A percentile compares a stretch with the other conserved stretches of the same genome.
These are phyloP conservation scores for Incurvaria masculella DNA, from an alignment of 2,888 invertebrate genomes.

Conservation along the genomic window DNA sequence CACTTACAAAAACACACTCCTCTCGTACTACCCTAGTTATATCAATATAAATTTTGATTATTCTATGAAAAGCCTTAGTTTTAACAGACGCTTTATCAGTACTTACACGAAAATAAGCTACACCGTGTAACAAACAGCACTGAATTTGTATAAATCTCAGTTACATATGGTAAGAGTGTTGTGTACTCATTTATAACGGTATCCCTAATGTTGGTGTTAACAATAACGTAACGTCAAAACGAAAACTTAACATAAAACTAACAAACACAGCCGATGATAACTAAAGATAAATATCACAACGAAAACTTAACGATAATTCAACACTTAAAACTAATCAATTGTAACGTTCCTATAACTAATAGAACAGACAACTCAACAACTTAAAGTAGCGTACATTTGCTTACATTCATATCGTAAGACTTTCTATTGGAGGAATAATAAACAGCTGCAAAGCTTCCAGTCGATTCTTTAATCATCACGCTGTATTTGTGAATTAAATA, in stretches of 20 bases:
- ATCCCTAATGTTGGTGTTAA: constrained; percentile 45
- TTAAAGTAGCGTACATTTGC: too few relatives aligned
- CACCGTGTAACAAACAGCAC: constrained; percentile 16
- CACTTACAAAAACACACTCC: constrained; percentile 15
- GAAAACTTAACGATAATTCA: constrained; percentile 49
- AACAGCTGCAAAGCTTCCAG: too few relatives aligned
- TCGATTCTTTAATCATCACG: too few relatives aligned
- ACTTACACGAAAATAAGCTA: constrained; percentile 18
- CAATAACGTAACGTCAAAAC: constrained; percentile 41
- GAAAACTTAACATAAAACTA: constrained; percentile 57
- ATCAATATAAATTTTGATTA: too few relatives aligned
- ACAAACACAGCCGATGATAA: constrained; percentile 50
- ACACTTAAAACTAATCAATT: constrained; percentile 43
- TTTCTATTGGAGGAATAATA: too few relatives aligned
- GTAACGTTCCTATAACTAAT: constrained; percentile 25
- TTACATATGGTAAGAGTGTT: constrained; percentile 2
- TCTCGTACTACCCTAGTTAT: constrained; percentile 39
- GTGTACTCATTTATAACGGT: constrained; percentile 2
- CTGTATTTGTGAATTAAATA: too few relatives aligned
- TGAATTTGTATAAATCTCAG: constrained; percentile 3
- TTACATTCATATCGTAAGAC: too few relatives aligned
- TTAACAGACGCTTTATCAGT: constrained; percentile 49
- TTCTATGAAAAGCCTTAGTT: constrained; percentile 54
- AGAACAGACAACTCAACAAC: constrained; percentile 20
- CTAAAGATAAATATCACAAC: constrained; percentile 36